phyloP scores from a whole-genome alignment of 2,888 invertebrate species.

The Lycaena phlaeas region DNA sequence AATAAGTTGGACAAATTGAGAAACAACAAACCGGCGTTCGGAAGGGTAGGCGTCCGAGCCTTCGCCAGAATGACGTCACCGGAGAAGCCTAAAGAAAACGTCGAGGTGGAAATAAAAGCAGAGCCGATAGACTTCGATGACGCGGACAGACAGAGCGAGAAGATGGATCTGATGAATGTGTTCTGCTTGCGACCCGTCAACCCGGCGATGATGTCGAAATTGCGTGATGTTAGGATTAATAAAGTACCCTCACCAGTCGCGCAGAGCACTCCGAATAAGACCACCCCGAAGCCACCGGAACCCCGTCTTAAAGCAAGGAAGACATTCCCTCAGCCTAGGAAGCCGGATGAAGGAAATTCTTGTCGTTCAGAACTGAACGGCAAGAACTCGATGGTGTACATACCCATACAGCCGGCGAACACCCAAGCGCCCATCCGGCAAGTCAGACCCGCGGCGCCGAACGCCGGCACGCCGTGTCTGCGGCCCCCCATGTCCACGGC shows the following conservation, averaged over 20 bases:
- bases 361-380: conserved; percentile 47
- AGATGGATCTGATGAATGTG: conserved; percentile 52
- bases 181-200: conserved; percentile 50
- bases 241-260: conserved; percentile 41
- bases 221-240: conserved; percentile 52
- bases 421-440: conserved; percentile 43
- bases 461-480: conserved; percentile 15
- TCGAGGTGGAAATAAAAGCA: conserved; percentile 52
- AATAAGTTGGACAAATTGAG: conserved; percentile 39
- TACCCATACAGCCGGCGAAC: conserved; percentile 58
- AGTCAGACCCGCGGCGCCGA: conserved; percentile 21
- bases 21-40: conserved; percentile 31
- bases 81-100: conserved; percentile 17
- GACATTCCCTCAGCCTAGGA: conserved; percentile 52
- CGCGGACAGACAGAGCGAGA: conserved; percentile 43
- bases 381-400: conserved; percentile 66
- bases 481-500: conserved; percentile 20
- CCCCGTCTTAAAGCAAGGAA: conserved; percentile 45
- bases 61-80: conserved; percentile 58
- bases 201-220: conserved; percentile 23
- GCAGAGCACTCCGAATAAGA: conserved; percentile 28
- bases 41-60: conserved; percentile 52
- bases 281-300: conserved; percentile 29
- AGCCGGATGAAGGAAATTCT: conserved; percentile 45
- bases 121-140: conserved; percentile 60